Conservation (phyloP, 2,113 vertebrate genomes). For the Nycticryphes semicollaris region DNA sequence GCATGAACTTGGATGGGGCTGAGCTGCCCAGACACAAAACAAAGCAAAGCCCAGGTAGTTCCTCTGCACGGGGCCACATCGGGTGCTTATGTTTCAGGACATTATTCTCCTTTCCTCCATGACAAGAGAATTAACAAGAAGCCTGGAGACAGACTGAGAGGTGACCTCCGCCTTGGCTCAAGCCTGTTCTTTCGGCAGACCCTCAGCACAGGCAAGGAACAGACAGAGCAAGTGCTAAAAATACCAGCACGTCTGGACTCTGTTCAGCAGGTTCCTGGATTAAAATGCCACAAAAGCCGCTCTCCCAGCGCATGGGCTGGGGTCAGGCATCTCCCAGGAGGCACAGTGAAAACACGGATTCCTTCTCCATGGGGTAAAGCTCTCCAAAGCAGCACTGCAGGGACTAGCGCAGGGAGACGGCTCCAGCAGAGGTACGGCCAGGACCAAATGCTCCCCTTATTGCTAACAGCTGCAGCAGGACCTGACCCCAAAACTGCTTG, state of each 20-base stretch:
- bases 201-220: not conserved
- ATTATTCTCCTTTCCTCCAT: not conserved
- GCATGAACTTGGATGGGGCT: not conserved
- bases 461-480: not conserved
- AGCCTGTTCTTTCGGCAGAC: not conserved
- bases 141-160: not conserved
- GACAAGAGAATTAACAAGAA: not conserved
- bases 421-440: not conserved
- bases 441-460: too few relatives aligned
- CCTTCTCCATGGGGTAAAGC: not conserved
- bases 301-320: accelerated
- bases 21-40: not conserved
- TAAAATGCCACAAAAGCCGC: not conserved
- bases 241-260: too few relatives aligned
- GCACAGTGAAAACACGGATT: not conserved
- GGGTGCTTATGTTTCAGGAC: not conserved
- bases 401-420: accelerated
- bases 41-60: not conserved
- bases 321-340: not conserved
- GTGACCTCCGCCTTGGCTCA: not conserved
- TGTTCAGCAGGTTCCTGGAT: not conserved
- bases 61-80: not conserved
- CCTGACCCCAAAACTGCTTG: not conserved
- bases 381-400: not conserved
- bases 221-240: not conserved